phyloP scores from a whole-genome alignment of 2,797 vertebrate genomes.

The Poecilia picta region DNA sequence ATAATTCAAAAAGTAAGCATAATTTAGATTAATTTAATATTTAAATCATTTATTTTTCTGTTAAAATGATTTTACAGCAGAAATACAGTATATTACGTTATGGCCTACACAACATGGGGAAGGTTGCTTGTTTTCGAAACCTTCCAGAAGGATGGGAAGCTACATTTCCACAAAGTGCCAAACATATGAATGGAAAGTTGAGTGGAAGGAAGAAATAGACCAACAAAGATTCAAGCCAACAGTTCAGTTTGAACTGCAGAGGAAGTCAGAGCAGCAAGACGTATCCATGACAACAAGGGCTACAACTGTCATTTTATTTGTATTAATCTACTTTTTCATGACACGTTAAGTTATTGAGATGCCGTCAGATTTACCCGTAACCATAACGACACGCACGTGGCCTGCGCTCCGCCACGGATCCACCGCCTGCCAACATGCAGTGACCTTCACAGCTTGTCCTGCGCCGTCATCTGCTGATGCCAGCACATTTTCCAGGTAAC shows the following conservation, averaged over 20 bases:
- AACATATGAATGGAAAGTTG: not conserved
- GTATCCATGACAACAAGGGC: not conserved
- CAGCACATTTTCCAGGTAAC: constrained; percentile 58
- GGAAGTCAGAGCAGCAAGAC: not conserved
- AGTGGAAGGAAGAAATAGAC: not conserved
- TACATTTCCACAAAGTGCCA: not conserved
- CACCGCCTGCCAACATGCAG: constrained; percentile 35
- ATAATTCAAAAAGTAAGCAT: not conserved
- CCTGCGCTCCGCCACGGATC: constrained; percentile 26
- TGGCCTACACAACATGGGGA: not conserved
- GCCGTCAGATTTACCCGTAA: constrained; percentile 19
- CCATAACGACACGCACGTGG: constrained; percentile 19
- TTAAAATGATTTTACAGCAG: not conserved
- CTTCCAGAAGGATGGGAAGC: not conserved
- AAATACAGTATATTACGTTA: not conserved
- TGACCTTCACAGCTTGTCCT: constrained; percentile 71
- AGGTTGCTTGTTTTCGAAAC: not conserved
- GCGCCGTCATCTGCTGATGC: constrained; percentile 59
- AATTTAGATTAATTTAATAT: not conserved
- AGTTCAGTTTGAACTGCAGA: not conserved
- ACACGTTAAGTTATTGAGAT: not conserved
- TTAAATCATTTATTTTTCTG: not conserved
- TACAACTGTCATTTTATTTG: not conserved
- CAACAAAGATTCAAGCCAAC: not conserved
- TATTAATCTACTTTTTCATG: not conserved